These are phyloP conservation scores for Aleiodes leptofemur DNA, from an alignment of 2,888 invertebrate species.

Conservation along the genomic window DNA sequence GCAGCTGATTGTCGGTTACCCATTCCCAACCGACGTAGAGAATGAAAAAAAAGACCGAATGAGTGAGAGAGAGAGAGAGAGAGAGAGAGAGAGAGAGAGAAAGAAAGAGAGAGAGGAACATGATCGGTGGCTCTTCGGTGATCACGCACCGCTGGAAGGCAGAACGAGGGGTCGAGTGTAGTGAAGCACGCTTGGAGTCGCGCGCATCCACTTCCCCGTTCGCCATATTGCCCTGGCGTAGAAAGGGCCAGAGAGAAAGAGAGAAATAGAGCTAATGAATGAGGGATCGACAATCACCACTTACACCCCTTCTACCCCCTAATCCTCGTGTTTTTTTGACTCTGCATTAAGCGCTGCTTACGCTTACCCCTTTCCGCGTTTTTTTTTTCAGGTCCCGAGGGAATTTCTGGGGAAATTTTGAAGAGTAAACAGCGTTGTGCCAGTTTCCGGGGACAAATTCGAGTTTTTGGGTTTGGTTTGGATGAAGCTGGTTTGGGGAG, in stretches of 20 bases:
- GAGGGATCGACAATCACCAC: conserved; percentile 22
- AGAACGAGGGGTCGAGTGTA: conserved; percentile 16
- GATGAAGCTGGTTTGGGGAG: no score
- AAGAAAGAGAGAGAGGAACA: background rate
- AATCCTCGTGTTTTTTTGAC: conserved; percentile 7
- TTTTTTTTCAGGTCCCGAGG: background rate
- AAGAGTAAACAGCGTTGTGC: background rate
- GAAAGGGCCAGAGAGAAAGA: conserved; percentile 14
- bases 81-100: background rate
- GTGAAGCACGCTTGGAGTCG: conserved; percentile 1
- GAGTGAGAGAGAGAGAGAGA: background rate
- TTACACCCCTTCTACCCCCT: background rate
- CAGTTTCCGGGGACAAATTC: no score
- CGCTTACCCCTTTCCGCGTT: background rate
- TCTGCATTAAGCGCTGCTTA: conserved; percentile 9
- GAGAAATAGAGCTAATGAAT: conserved; percentile 13
- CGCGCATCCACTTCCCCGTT: conserved; percentile 20
- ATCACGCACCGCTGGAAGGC: conserved; percentile 32
- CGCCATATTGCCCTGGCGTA: conserved; percentile 37
- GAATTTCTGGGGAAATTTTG: background rate
- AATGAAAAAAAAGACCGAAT: background rate
- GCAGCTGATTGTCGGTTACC: conserved; percentile 36
- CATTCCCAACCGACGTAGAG: conserved; percentile 19
- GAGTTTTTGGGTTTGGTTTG: no score
- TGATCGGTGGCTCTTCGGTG: conserved; percentile 4